These are phyloP conservation scores for Drosophila mulleri DNA, from an alignment of 2,888 invertebrate genomes.

Conservation along the genomic window DNA sequence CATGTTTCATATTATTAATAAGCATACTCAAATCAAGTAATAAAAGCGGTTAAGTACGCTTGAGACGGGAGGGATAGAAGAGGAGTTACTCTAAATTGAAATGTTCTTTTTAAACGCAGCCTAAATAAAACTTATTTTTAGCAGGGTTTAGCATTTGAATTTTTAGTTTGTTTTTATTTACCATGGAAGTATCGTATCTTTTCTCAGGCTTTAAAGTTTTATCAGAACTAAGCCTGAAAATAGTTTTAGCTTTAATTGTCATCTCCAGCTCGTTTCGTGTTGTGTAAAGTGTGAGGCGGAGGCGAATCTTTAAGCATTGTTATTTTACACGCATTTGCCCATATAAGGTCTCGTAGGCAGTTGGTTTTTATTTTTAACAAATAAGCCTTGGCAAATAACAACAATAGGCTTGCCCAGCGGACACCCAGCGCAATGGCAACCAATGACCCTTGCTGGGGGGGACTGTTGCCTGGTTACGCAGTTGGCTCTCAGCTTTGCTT, in stretches of 20 bases:
- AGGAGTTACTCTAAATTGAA: not conserved
- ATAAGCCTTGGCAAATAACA: constrained; percentile 69
- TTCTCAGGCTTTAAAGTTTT: not conserved
- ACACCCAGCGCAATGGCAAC: constrained; percentile 43
- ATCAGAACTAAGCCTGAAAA: not conserved
- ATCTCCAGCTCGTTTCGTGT: not conserved
- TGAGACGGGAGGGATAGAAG: not conserved
- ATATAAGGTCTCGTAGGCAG: constrained; percentile 51
- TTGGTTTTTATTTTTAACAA: constrained; percentile 77
- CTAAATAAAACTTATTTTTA: not conserved
- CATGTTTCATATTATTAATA: constrained; percentile 13
- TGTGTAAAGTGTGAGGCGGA: too few relatives aligned
- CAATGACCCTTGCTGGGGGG: constrained; percentile 58
- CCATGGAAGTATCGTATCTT: not conserved
- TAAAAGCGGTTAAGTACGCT: not conserved
- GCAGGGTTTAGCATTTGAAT: not conserved
- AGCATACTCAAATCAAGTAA: constrained; percentile 9
- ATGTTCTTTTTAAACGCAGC: not conserved
- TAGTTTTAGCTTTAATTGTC: not conserved
- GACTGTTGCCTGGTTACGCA: constrained; percentile 66
- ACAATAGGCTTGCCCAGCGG: constrained; percentile 12
- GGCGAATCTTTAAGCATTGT: constrained; percentile 39
- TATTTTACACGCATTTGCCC: constrained; percentile 63
- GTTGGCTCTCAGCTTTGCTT: constrained; percentile 4
- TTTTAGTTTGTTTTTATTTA: not conserved